These are phyloP conservation scores for Metopolophium dirhodum DNA, from an alignment of 1,140 invertebrate genomes.

Conservation along the genomic window DNA sequence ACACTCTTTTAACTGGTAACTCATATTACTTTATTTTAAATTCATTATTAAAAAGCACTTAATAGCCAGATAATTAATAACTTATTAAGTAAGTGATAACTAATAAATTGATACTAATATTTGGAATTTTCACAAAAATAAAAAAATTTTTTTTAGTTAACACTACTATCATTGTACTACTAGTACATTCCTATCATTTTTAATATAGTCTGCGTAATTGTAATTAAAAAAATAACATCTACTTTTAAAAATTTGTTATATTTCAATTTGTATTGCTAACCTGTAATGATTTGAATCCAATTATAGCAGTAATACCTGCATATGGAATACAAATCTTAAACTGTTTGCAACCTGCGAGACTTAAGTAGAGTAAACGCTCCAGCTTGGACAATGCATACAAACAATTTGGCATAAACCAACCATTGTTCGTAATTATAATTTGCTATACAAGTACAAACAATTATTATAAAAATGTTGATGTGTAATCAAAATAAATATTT, in stretches of 20 bases:
- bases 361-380: constrained; percentile 67
- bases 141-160: neutral
- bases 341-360: constrained; percentile 69
- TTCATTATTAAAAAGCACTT: too few species aligned
- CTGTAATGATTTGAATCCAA: constrained; percentile 73
- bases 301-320: constrained; percentile 73
- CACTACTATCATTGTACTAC: too few species aligned
- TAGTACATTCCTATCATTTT: neutral
- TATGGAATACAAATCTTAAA: constrained; percentile 77
- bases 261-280: constrained; percentile 63
- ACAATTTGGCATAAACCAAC: constrained; percentile 74
- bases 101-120: too few species aligned
- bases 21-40: neutral
- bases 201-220: neutral
- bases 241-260: neutral
- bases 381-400: constrained; percentile 76
- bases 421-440: constrained; percentile 71
- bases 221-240: neutral
- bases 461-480: neutral
- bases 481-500: too few species aligned
- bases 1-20: neutral
- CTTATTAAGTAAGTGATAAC: too few species aligned
- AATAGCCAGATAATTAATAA: too few species aligned
- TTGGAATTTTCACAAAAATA: too few species aligned
- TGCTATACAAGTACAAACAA: constrained; percentile 63